phyloP scores from a whole-genome alignment of 2,888 invertebrate genomes.

The Chelonus formosanus region DNA sequence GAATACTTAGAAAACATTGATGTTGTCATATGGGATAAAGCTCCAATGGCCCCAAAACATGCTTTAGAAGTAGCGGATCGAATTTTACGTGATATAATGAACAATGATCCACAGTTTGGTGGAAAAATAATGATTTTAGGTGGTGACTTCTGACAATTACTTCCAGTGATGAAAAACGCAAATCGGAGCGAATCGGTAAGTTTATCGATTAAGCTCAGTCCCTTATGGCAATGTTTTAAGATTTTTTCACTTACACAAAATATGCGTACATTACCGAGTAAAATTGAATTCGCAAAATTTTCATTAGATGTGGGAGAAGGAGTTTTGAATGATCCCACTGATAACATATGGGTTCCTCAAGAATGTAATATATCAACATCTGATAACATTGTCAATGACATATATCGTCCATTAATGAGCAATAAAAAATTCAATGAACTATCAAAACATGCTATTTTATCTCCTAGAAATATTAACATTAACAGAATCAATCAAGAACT shows the following conservation, averaged over 20 bases:
- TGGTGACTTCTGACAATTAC: background rate
- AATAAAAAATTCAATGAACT: too few species aligned
- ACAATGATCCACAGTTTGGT: conserved; percentile 22
- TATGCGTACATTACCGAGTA: conserved; percentile 37
- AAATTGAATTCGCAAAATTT: conserved; percentile 41
- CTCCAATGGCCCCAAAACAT: conserved; percentile 41
- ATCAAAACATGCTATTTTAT: too few species aligned
- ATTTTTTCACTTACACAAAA: conserved; percentile 40
- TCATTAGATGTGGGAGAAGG: conserved; percentile 40
- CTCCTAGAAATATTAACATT: too few species aligned
- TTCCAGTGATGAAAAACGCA: background rate
- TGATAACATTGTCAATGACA: too few species aligned
- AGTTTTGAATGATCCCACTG: conserved; percentile 35
- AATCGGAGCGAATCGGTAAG: conserved; percentile 35
- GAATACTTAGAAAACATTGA: too few species aligned
- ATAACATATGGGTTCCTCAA: conserved; percentile 36
- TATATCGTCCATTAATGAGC: too few species aligned
- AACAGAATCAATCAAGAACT: too few species aligned
- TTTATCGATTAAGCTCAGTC: conserved; percentile 43
- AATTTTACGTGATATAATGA: conserved; percentile 44
- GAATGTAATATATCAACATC: too few species aligned
- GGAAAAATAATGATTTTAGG: too few species aligned
- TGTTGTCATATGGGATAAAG: too few species aligned
- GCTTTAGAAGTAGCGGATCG: conserved; percentile 42
- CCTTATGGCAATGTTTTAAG: conserved; percentile 38